Conservation (phyloP, 2,797 vertebrate genomes). For the Sebastes miniatus region DNA sequence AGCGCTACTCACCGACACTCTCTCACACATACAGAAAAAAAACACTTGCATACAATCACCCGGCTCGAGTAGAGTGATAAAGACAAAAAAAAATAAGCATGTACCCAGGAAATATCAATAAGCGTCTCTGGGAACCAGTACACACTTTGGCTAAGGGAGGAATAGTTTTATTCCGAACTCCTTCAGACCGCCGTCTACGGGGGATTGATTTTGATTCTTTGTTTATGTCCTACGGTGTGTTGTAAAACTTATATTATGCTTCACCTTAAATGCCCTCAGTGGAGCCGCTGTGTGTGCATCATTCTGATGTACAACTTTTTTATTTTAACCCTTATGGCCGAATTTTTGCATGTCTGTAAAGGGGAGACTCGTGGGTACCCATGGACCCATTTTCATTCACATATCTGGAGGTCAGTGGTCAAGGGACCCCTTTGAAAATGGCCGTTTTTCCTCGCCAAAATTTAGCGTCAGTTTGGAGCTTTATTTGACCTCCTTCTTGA, state of each 20-base stretch:
- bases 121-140: slow-evolving; percentile 47
- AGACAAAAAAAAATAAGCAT: slow-evolving; percentile 34
- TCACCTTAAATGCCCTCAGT: slow-evolving; percentile 25
- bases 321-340: not conserved
- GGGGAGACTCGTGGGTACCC: too few species aligned
- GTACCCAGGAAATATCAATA: slow-evolving; percentile 70
- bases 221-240: slow-evolving; percentile 28
- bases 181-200: not conserved
- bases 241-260: slow-evolving; percentile 26
- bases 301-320: not conserved
- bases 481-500: too few species aligned
- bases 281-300: not conserved
- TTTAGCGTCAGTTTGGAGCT: too few species aligned
- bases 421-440: too few species aligned
- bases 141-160: slow-evolving; percentile 34
- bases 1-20: slow-evolving; percentile 47
- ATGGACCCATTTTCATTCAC: too few species aligned
- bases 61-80: slow-evolving; percentile 41
- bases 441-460: too few species aligned
- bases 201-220: slow-evolving; percentile 39
- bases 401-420: too few species aligned
- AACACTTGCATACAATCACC: slow-evolving; percentile 48
- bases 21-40: slow-evolving; percentile 39
- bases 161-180: slow-evolving; percentile 32
- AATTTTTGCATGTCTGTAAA: too few species aligned